Evolutionary conservation across 2,113 vertebrate genomes (phyloP).

Genomic region (Ascaphus truei): DNA sequence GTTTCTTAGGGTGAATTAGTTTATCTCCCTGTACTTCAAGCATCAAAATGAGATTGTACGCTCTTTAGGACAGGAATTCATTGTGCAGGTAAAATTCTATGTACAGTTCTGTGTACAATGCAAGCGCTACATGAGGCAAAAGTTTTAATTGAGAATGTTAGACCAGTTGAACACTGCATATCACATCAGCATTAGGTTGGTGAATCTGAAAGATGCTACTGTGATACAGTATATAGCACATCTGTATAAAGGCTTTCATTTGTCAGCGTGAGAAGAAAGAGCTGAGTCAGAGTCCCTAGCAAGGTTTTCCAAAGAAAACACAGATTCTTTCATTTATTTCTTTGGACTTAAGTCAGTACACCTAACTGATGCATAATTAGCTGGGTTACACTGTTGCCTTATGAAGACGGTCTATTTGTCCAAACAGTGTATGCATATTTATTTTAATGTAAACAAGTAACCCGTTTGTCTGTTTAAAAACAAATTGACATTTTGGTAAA

Average conservation of each 20-base stretch:
- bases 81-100: too few relatives aligned
- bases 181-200: too few relatives aligned
- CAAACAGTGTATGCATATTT: constrained; percentile 58
- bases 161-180: too few relatives aligned
- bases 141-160: too few relatives aligned
- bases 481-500: constrained; percentile 16
- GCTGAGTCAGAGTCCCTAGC: constrained; percentile 47
- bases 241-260: background rate
- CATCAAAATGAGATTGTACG: too few relatives aligned
- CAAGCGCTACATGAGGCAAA: too few relatives aligned
- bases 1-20: too few relatives aligned
- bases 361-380: constrained; percentile 60
- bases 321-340: constrained; percentile 58
- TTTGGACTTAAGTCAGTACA: constrained; percentile 56
- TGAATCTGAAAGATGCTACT: too few relatives aligned
- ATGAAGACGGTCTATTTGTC: constrained; percentile 59
- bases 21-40: too few relatives aligned
- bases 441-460: constrained; percentile 44
- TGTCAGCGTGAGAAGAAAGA: constrained; percentile 40
- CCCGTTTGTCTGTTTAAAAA: constrained; percentile 11
- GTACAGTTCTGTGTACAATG: too few relatives aligned
- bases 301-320: constrained; percentile 64
- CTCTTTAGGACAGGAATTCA: too few relatives aligned
- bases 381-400: constrained; percentile 57
- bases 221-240: too few relatives aligned